These are phyloP conservation scores for Galemys pyrenaicus DNA, from an alignment of 2,113 vertebrate genomes.

Conservation along the genomic window DNA sequence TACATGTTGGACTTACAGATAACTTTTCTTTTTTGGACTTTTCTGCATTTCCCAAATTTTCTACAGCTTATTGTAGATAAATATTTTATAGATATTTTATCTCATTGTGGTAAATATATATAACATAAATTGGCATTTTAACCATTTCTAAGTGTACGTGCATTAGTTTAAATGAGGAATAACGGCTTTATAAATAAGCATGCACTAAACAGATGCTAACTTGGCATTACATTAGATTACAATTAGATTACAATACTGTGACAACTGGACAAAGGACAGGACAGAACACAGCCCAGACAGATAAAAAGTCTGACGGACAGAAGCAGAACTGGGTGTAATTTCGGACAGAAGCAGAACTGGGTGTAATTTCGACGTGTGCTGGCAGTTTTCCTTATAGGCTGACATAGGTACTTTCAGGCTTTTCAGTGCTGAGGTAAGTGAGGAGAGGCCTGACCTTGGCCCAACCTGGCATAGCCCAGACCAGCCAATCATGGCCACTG, in stretches of 20 bases:
- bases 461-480: neutral
- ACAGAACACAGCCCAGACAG: neutral
- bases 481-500: neutral
- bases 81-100: too few species aligned
- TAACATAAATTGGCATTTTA: neutral
- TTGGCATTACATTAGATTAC: too few species aligned
- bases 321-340: neutral
- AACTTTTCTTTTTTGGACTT: constrained; percentile 30
- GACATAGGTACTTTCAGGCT: neutral
- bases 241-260: neutral
- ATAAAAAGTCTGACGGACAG: neutral
- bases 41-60: constrained; percentile 41
- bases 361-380: neutral
- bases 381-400: neutral
- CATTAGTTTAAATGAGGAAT: constrained; percentile 48
- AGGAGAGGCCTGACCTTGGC: neutral
- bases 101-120: neutral
- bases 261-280: constrained; percentile 24
- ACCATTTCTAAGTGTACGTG: neutral
- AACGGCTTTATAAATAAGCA: neutral
- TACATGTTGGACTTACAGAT: neutral
- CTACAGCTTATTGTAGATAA: neutral
- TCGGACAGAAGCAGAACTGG: neutral
- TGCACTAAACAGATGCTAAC: neutral
- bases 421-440: constrained; percentile 18